Evolutionary conservation across 1,140 invertebrate species (phyloP), one percentile per base, ranked within the genome.

Genomic region (Idris sp.): DNA sequence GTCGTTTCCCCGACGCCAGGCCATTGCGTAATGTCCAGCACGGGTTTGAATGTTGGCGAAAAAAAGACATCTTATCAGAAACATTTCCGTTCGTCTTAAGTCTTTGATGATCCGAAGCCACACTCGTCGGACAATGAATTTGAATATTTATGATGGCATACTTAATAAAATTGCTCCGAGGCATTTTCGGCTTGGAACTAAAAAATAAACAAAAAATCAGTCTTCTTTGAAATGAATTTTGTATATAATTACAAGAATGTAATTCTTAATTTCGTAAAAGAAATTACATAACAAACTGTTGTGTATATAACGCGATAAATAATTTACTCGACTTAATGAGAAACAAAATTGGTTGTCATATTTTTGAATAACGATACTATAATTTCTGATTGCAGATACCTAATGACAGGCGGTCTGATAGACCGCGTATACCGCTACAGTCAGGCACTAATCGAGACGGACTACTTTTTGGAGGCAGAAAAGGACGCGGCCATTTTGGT

Each of bases 401-500:
- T 88, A 25, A 80, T 88, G 43, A 84, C 84, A 35, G 83, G 85
- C 26, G 85, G 87, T 8, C 41, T 89, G 6, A 76, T 89, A 11
- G 88, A 89, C 13, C 79, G 87, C 5, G 72, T 89, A 0, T 81
- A 72, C 9, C 80, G 84, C 6, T 83, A 87, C 64, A 84, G 83
- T 65, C 83, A 82, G 2, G 84, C 83, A 4, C 33, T 86, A 38
- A 83, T 87, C 48, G 86, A 88, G 46, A 82, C 81, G 3, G 86
- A 88, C 59, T 85, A 81, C 43, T 82, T 87, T 33, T 19, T 83
- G 10, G 87, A 88, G 15, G 82, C 83, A 28, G 88, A 89, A n/a
- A 84, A 84, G 31, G 85, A 87, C 5, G 83, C 85, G 2, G 56
- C 80, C 0, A 73, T 88, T 9, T 26, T 87, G 11, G 41, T 81